Evolutionary conservation across 2,797 vertebrate species (phyloP), one percentile per base, ranked within the genome.

Genomic region (Syngnathus acus): DNA sequence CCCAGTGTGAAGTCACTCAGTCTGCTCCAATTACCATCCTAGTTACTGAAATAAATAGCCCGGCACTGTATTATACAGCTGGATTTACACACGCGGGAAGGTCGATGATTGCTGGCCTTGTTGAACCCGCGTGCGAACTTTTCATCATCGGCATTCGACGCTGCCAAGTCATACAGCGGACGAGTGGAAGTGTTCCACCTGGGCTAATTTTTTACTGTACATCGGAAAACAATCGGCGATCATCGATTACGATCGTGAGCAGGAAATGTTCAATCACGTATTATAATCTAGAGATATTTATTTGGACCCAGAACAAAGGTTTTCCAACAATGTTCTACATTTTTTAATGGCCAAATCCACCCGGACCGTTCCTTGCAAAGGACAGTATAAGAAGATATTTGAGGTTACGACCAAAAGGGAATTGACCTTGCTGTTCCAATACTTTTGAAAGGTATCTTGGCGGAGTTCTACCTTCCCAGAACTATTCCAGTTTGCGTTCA

Each of bases 1-100:
- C 80, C 84, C 86, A 80, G 82, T 85, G 85, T 88, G 86, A 89
- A 87, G 84, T 87, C 86, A 87, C 86, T 70, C 69, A 75, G 84
- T 88, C 83, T 79, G 82, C 78, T 85, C 82, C 84, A 86, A 86
- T 87, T 86, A 87, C 79, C 73, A 64, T 85, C 82, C 77, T 83
- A 75, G 82, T 87, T 84, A 82, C 78, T 82, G 82, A 82, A 86
- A 86, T 86, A 86, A 86, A 85, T 84, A 86, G 84, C 75, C 78
- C 76, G 72, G 74, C 82, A 74, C 69, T 70, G 67, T 42, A 77
- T 62, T 43, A 45, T 43, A 81, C 80, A 81, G 83, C 82, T 86
- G 82, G 77, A 79, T 79, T 85, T 77, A 74, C 77, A 79, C 71
- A 68, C 62, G 62, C 50, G 43, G 48, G 68, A 68, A 68, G 62